phyloP scores from a whole-genome alignment of 2,113 vertebrate genomes.

The Polyodon spathula region DNA sequence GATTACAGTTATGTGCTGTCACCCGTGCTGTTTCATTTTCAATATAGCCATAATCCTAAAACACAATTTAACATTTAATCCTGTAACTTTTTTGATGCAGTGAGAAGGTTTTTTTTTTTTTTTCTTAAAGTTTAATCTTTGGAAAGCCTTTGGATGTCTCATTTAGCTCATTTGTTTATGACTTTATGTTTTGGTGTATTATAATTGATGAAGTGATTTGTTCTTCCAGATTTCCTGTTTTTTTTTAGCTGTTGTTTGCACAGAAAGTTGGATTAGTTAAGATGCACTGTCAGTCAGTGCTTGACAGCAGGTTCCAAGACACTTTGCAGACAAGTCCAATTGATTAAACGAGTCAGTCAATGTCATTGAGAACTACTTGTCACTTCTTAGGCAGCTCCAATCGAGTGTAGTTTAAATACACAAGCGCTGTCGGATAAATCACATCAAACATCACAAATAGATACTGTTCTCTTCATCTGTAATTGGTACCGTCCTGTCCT shows the following conservation, averaged over 20 bases:
- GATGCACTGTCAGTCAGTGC: conserved; percentile 45
- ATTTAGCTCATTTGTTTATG: not conserved
- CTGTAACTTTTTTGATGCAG: no score
- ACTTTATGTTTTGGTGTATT: not conserved
- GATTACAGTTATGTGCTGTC: no score
- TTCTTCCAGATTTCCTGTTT: not conserved
- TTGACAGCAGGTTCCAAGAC: conserved; percentile 52
- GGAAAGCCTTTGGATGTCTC: no score
- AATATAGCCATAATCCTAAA: no score
- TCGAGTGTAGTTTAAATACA: conserved; percentile 61
- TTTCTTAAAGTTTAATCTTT: no score
- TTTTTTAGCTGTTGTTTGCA: not conserved
- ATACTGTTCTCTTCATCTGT: conserved; percentile 69
- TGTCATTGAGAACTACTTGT: conserved; percentile 69
- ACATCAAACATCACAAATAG: conserved; percentile 74
- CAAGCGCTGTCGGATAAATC: conserved; percentile 73
- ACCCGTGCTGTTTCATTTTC: no score
- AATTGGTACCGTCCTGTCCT: conserved; percentile 77
- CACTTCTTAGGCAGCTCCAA: conserved; percentile 69
- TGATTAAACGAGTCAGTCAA: conserved; percentile 85
- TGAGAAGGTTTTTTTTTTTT: no score
- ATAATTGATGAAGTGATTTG: not conserved
- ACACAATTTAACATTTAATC: no score
- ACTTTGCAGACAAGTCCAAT: conserved; percentile 68
- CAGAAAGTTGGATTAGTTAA: conserved; percentile 37